Percentiles rank a stretch among this genome's conserved stretches.
These are phyloP conservation scores for Chaetops frenatus DNA, from an alignment of 2,113 vertebrate genomes.

Conservation along the genomic window DNA sequence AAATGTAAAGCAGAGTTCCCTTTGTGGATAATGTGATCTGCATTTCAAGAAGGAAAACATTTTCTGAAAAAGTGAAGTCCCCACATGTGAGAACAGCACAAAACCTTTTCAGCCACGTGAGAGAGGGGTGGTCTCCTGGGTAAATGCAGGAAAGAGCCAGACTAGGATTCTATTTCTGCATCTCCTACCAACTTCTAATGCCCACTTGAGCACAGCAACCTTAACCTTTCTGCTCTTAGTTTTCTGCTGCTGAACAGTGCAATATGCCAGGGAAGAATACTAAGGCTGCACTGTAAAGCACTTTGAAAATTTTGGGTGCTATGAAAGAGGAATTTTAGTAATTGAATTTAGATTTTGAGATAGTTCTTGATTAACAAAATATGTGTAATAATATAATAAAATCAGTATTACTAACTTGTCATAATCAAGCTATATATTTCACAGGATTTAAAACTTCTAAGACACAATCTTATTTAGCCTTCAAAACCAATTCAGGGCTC, in stretches of 20 bases:
- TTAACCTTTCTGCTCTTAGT: not conserved
- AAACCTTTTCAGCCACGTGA: not conserved
- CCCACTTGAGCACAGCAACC: not conserved
- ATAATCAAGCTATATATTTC: not conserved
- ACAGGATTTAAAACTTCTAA: not conserved
- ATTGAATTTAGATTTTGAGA: not conserved
- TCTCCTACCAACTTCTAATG: not conserved
- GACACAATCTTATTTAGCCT: not conserved
- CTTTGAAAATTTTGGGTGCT: not conserved
- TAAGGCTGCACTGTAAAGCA: not conserved
- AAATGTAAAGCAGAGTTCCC: not conserved
- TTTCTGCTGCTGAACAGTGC: not conserved
- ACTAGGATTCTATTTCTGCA: not conserved
- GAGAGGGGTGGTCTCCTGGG: not conserved
- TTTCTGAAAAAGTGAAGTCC: not conserved
- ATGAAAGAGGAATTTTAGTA: not conserved
- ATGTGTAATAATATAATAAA: not conserved
- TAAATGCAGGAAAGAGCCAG: not conserved
- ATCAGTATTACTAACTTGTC: not conserved
- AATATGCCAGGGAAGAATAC: not conserved
- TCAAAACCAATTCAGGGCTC: not conserved
- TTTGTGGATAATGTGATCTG: not conserved
- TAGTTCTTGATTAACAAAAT: not conserved
- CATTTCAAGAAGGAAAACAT: not conserved
- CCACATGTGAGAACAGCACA: not conserved